phyloP scores from a whole-genome alignment of 2,888 invertebrate genomes.

The Thyatira batis region DNA sequence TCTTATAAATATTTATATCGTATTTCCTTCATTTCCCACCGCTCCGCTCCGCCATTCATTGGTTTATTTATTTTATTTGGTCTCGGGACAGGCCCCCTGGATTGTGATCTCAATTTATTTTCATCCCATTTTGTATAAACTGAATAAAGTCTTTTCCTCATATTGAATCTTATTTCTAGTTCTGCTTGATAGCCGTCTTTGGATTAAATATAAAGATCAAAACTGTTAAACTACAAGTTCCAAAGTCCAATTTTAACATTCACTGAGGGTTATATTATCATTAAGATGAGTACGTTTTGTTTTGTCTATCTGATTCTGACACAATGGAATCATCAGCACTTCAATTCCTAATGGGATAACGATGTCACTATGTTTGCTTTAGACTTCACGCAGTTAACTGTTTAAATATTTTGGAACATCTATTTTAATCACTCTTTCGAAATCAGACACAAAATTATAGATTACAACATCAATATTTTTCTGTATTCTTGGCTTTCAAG shows the following conservation, averaged over 20 bases:
- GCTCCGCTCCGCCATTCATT: slow-evolving; percentile 21
- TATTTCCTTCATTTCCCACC: slow-evolving; percentile 17
- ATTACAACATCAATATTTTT: no score
- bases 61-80: slow-evolving; percentile 15
- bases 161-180: no score
- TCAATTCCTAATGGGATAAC: background rate
- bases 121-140: background rate
- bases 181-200: background rate
- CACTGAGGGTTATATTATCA: no score
- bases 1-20: slow-evolving; percentile 28
- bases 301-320: background rate
- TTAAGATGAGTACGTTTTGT: background rate
- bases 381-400: background rate
- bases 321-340: background rate
- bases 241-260: no score
- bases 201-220: background rate
- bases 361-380: background rate
- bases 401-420: background rate
- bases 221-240: no score
- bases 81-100: background rate
- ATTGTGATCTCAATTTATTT: background rate
- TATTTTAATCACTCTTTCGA: background rate
- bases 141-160: background rate
- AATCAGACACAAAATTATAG: no score
- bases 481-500: no score